Evolutionary conservation across 2,797 vertebrate species (phyloP).

Genomic region (Esox lucius): DNA sequence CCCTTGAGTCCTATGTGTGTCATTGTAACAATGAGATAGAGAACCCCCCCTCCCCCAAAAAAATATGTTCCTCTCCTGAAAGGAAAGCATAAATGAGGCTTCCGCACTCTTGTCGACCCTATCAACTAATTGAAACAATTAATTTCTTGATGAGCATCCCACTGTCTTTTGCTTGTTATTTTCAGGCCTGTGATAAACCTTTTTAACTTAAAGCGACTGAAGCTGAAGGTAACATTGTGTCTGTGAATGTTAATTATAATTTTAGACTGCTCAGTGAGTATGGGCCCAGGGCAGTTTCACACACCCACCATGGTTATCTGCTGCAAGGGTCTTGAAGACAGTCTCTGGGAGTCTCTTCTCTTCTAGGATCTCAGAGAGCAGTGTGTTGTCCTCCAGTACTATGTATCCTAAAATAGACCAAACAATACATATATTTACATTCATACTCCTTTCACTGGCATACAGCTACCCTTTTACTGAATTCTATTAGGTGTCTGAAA

Average conservation of each 20-base stretch:
- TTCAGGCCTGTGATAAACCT: neutral
- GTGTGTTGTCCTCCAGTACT: conserved; percentile 78
- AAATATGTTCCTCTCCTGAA: neutral
- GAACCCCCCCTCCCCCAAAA: neutral
- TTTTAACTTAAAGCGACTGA: neutral
- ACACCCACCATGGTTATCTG: conserved; percentile 74
- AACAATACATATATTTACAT: neutral
- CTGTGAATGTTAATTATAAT: neutral
- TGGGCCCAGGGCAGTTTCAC: neutral
- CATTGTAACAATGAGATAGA: neutral
- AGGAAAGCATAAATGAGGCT: conserved; percentile 2
- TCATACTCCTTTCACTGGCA: conserved; percentile 23
- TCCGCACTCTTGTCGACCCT: neutral
- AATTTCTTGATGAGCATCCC: conserved; percentile 5
- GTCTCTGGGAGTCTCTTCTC: conserved; percentile 73
- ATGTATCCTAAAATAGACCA: conserved; percentile 68
- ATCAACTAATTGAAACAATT: conserved; percentile 22
- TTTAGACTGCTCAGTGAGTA: neutral
- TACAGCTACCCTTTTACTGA: neutral
- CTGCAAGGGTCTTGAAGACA: conserved; percentile 69
- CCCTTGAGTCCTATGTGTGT: conserved; percentile 22
- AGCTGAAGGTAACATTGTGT: neutral
- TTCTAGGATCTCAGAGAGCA: conserved; percentile 67
- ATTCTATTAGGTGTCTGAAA: neutral
- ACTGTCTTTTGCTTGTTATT: conserved; percentile 13